Percentiles rank a stretch among this genome's conserved stretches.
phyloP scores from a whole-genome alignment of 2,113 vertebrate genomes.

The Tyto alba region DNA sequence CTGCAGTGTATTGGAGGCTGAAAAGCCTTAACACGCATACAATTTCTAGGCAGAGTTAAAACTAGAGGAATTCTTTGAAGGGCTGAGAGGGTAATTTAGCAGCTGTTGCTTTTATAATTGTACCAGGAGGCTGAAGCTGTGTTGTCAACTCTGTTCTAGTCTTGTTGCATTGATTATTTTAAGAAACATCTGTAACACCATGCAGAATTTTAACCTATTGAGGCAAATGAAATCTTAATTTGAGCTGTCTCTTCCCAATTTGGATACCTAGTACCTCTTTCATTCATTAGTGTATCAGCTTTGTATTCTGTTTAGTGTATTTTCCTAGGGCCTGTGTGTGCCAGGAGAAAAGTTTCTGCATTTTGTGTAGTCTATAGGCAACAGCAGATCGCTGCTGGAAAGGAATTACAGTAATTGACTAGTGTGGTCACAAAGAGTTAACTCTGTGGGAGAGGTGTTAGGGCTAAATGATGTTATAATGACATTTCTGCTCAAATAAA shows the following conservation, averaged over 20 bases:
- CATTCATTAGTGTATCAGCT: not conserved
- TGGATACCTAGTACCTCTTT: not conserved
- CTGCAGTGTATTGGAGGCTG: not conserved
- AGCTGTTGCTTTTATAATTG: constrained; percentile 11
- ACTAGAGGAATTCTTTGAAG: not conserved
- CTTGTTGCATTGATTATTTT: not conserved
- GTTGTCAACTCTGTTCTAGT: not conserved
- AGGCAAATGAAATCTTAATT: not conserved
- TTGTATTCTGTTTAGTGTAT: not conserved
- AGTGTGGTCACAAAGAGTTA: constrained; percentile 9
- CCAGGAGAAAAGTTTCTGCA: not conserved
- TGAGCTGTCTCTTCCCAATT: not conserved
- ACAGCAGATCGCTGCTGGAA: not conserved
- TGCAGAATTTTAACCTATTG: not conserved
- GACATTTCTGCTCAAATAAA: not conserved
- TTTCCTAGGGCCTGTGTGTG: not conserved
- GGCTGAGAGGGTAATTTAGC: not conserved
- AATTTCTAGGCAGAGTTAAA: not conserved
- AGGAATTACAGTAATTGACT: not conserved
- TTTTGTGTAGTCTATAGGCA: not conserved
- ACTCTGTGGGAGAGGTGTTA: constrained; percentile 16
- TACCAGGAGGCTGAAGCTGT: not conserved
- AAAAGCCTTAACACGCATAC: not conserved
- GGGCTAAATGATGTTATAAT: not conserved
- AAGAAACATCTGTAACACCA: not conserved